phyloP scores from a whole-genome alignment of 2,888 invertebrate species.

The Ochropleura leucogaster region DNA sequence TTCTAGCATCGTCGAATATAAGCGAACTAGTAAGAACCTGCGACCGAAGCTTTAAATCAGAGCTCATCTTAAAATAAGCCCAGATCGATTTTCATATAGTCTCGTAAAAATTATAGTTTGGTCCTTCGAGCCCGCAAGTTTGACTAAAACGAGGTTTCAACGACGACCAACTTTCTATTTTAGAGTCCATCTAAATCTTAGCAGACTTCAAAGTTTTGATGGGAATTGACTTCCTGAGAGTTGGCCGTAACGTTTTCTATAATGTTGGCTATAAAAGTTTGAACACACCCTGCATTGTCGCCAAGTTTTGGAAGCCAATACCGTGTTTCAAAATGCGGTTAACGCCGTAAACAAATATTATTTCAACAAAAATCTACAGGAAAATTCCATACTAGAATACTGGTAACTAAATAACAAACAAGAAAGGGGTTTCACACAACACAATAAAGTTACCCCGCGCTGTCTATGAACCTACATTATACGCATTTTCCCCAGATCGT shows the following conservation, averaged over 20 bases:
- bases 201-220: slow-evolving; percentile 62
- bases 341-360: slow-evolving; percentile 22
- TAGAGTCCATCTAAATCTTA: slow-evolving; percentile 63
- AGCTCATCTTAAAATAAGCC: slow-evolving; percentile 34
- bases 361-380: slow-evolving; percentile 26
- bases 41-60: background rate
- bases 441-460: slow-evolving; percentile 37
- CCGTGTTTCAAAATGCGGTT: slow-evolving; percentile 27
- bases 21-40: background rate
- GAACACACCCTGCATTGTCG: slow-evolving; percentile 23
- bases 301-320: slow-evolving; percentile 31
- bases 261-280: slow-evolving; percentile 50
- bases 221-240: slow-evolving; percentile 52
- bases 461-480: slow-evolving; percentile 42
- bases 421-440: slow-evolving; percentile 23
- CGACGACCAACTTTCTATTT: slow-evolving; percentile 61
- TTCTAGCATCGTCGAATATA: background rate
- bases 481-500: slow-evolving; percentile 44
- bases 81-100: slow-evolving; percentile 48
- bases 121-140: slow-evolving; percentile 46
- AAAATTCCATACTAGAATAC: slow-evolving; percentile 6
- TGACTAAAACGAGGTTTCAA: slow-evolving; percentile 53
- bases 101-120: slow-evolving; percentile 55
- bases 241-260: slow-evolving; percentile 41
- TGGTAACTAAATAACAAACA: slow-evolving; percentile 33